phyloP scores from a whole-genome alignment of 2,888 invertebrate species.

The Aspidiotus destructor region DNA sequence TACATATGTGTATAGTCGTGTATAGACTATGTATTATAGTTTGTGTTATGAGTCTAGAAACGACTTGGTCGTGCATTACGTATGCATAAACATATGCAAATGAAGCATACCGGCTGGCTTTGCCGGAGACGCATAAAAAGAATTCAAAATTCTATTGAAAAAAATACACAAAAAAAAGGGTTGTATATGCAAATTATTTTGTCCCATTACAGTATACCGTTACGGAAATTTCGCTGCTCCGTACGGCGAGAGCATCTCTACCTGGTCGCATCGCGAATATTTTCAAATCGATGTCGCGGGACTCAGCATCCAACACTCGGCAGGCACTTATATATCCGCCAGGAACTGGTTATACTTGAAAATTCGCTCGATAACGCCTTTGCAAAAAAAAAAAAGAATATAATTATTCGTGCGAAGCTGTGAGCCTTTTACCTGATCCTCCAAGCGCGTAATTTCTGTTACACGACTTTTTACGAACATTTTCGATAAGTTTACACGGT shows the following conservation, averaged over 20 bases:
- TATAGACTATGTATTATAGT: not conserved
- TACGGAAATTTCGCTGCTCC: constrained; percentile 13
- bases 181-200: constrained; percentile 31
- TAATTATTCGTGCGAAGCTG: too few relatives aligned
- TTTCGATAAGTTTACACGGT: not conserved
- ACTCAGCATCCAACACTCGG: not conserved
- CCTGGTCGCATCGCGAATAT: constrained; percentile 19
- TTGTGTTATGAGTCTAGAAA: constrained; percentile 16
- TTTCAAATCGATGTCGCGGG: constrained; percentile 6
- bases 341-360: too few relatives aligned
- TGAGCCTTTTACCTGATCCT: constrained; percentile 20
- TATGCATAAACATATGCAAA: constrained; percentile 32
- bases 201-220: constrained; percentile 21
- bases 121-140: constrained; percentile 24
- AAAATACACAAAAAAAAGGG: constrained; percentile 24
- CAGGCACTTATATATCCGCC: not conserved
- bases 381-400: too few relatives aligned
- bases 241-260: constrained; percentile 21
- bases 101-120: constrained; percentile 30
- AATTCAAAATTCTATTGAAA: constrained; percentile 25
- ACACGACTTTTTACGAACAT: not conserved
- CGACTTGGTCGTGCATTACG: constrained; percentile 30
- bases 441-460: constrained; percentile 6
- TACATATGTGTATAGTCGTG: not conserved
- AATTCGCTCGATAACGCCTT: too few relatives aligned